Conservation (phyloP, 2,797 vertebrate genomes). For the Ceyx erithaca region DNA sequence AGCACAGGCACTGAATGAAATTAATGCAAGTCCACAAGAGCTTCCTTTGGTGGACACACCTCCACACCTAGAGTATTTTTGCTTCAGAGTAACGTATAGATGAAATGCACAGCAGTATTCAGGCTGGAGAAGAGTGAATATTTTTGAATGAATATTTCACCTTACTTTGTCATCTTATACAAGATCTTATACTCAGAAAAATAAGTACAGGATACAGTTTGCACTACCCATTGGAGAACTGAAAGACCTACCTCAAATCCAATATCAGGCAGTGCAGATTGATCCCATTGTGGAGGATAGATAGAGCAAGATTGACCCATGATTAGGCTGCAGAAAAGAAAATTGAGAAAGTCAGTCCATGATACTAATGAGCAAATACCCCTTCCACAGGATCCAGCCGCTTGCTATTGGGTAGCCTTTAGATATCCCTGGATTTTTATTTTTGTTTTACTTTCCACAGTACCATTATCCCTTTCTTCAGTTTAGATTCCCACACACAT, state of each 20-base stretch:
- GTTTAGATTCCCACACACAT: neutral
- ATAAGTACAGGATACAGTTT: neutral
- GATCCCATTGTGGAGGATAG: constrained; percentile 81
- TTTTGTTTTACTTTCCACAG: neutral
- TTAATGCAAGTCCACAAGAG: accelerated
- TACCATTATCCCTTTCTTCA: neutral
- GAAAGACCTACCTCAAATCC: constrained; percentile 80
- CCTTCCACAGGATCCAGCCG: neutral
- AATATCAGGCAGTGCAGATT: constrained; percentile 72
- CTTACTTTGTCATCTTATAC: neutral
- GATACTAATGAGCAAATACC: neutral
- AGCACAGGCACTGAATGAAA: neutral
- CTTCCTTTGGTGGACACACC: neutral
- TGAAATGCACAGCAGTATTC: neutral
- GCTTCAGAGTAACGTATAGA: neutral
- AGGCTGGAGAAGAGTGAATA: neutral
- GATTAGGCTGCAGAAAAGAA: neutral
- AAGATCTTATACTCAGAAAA: neutral
- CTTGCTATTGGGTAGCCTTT: neutral
- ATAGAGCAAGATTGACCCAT: neutral
- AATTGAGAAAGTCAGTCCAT: neutral
- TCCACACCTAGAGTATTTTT: neutral
- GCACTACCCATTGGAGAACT: neutral
- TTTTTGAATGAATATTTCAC: neutral
- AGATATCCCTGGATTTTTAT: neutral